Evolutionary conservation across 2,113 vertebrate genomes (phyloP).

Genomic region (Alexandromys fortis): DNA sequence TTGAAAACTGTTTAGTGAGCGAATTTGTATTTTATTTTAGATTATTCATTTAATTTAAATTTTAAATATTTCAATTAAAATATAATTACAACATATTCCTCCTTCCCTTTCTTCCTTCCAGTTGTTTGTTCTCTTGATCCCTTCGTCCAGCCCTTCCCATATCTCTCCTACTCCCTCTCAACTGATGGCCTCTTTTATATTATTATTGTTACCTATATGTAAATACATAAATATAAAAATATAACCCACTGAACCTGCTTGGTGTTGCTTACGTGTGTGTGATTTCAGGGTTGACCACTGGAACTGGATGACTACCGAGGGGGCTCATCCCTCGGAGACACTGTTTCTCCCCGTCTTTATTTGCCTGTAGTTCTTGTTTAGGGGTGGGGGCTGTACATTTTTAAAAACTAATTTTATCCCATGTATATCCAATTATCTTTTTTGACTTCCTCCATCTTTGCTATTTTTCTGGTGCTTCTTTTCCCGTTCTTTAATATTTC

Average conservation of each 20-base stretch:
- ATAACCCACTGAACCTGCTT: neutral
- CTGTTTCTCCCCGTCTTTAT: neutral
- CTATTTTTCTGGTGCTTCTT: neutral
- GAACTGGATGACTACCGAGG: neutral
- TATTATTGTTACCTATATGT: neutral
- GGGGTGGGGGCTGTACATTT: neutral
- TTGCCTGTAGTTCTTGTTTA: neutral
- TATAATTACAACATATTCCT: neutral
- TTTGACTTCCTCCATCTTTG: neutral
- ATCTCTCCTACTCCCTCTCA: neutral
- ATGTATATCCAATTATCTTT: slow-evolving; percentile 11
- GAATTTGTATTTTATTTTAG: neutral
- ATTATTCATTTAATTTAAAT: neutral
- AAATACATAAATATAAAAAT: neutral
- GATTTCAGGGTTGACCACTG: neutral
- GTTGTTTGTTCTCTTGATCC: neutral
- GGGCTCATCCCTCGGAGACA: neutral
- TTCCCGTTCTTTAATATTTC: neutral
- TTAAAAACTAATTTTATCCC: neutral
- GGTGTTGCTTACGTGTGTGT: neutral
- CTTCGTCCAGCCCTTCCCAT: neutral
- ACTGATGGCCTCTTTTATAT: neutral
- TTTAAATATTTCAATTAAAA: neutral
- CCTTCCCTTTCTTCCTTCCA: neutral
- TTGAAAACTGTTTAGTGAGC: neutral